These are phyloP conservation scores for Vandiemenella viatica DNA, from an alignment of 2,888 invertebrate species.

Conservation along the genomic window DNA sequence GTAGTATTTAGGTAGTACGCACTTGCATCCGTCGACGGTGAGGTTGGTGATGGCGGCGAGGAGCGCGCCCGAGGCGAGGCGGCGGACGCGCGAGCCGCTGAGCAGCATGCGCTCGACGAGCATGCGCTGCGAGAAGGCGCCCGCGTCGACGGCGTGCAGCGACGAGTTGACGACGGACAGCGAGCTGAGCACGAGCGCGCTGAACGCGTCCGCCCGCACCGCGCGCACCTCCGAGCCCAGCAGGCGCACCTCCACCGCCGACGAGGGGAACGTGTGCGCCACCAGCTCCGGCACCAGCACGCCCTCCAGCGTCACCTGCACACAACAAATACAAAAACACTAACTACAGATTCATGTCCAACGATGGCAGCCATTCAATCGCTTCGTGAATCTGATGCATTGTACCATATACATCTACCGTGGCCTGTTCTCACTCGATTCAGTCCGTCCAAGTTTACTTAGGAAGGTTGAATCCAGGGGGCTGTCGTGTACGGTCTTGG, in stretches of 20 bases:
- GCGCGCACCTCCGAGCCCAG: slow-evolving; percentile 36
- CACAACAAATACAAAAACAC: neutral
- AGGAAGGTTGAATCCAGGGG: too few relatives aligned
- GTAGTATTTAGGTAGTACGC: neutral
- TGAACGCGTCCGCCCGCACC: slow-evolving; percentile 47
- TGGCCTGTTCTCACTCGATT: too few relatives aligned
- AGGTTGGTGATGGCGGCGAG: slow-evolving; percentile 47
- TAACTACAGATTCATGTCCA: too few relatives aligned
- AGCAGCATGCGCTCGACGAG: slow-evolving; percentile 45
- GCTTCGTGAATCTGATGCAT: too few relatives aligned
- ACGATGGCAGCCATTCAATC: too few relatives aligned
- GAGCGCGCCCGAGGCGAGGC: slow-evolving; percentile 41
- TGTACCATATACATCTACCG: too few relatives aligned
- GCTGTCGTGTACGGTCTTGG: too few relatives aligned
- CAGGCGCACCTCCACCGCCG: slow-evolving; percentile 39
- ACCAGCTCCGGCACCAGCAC: slow-evolving; percentile 43
- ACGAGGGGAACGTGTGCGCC: slow-evolving; percentile 44
- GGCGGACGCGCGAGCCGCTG: slow-evolving; percentile 39
- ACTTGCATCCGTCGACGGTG: slow-evolving; percentile 42
- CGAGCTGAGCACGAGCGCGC: slow-evolving; percentile 45
- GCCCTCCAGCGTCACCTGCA: slow-evolving; percentile 49
- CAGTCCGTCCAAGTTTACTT: too few relatives aligned
- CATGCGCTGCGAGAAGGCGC: slow-evolving; percentile 45
- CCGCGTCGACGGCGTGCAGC: slow-evolving; percentile 41
- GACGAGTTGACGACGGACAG: slow-evolving; percentile 46